Evolutionary conservation across 1,140 invertebrate genomes (phyloP), one percentile per base, ranked within the genome.

Genomic region (Cotesia vestalis): DNA sequence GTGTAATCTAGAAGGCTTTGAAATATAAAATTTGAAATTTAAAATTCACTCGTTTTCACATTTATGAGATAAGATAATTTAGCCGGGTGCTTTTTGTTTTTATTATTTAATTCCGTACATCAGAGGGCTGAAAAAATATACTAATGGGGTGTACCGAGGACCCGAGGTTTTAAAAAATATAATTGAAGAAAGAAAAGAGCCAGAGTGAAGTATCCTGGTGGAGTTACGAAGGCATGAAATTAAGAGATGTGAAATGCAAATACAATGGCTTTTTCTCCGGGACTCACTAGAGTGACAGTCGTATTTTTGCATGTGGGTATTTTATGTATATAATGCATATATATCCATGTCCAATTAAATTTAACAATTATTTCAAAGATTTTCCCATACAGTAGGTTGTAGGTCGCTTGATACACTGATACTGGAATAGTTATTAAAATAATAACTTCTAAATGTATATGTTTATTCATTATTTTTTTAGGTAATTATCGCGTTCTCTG

Each of bases 141-240:
- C 40, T 46, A 46, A 46, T 46, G 40, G 40, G 40, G 40, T 46
- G 40, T 46, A 46, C 40, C 5, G 53, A 17, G 53, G n/a, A 57
- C 53, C 6, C 53, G 3, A 61, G 60, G 17, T 61, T 61, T 12
- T 4, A 61, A 38, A 38, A 36, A 36, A 36, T 51, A 61, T 51
- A 46, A 35, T 40, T 55, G 34, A 60, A 27, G 59, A 60, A 35
- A 60, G 4, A 60, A 35, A 60, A 35, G 59, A 34, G 20, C 4
- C 20, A 27, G 61, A 35, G 34, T 63, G 61, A 63, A 27, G 11
- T 12, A 40, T 40, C 68, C 14, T 36, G 60, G n/a, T 55, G 59
- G 69, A 74, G 66, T 68, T 62, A 72, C 73, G 73, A 71, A 71
- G 69, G 69, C 73, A 74, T 71, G 73, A 71, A 74, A 74, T 74